Evolutionary conservation across 2,888 invertebrate species (phyloP).

Genomic region (Drosophila buzzatii): DNA sequence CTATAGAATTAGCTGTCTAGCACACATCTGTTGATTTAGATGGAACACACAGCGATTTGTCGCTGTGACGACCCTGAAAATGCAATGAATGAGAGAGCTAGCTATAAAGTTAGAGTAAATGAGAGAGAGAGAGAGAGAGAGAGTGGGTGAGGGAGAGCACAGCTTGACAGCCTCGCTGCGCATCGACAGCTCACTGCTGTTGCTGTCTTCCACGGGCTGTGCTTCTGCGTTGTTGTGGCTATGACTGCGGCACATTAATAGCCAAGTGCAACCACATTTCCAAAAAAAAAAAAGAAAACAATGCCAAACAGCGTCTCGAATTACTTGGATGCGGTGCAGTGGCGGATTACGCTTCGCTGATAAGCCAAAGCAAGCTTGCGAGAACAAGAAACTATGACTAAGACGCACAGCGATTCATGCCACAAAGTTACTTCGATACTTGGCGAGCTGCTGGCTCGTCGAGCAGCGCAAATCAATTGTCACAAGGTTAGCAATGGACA

Average conservation of each 20-base stretch:
- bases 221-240: slow-evolving; percentile 5
- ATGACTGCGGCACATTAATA: slow-evolving; percentile 28
- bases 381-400: slow-evolving; percentile 67
- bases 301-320: slow-evolving; percentile 72
- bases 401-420: slow-evolving; percentile 33
- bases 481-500: slow-evolving; percentile 51
- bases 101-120: slow-evolving; percentile 28
- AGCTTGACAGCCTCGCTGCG: slow-evolving; percentile 66
- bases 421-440: slow-evolving; percentile 44
- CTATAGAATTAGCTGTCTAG: slow-evolving; percentile 10
- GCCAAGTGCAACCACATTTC: slow-evolving; percentile 79
- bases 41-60: slow-evolving; percentile 59
- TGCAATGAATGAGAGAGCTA: slow-evolving; percentile 45
- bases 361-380: slow-evolving; percentile 46
- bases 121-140: slow-evolving; percentile 21
- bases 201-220: slow-evolving; percentile 41
- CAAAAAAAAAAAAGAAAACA: slow-evolving; percentile 48
- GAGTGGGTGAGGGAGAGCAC: slow-evolving; percentile 44
- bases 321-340: slow-evolving; percentile 54
- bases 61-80: slow-evolving; percentile 67
- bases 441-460: slow-evolving; percentile 15
- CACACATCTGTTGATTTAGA: slow-evolving; percentile 59
- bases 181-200: slow-evolving; percentile 39
- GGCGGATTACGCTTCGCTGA: slow-evolving; percentile 20
- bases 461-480: slow-evolving; percentile 54